A percentile compares a stretch with the other conserved stretches of the same genome.
Evolutionary conservation across 2,888 invertebrate genomes (phyloP).

Genomic region (Oxyteleia sp.): DNA sequence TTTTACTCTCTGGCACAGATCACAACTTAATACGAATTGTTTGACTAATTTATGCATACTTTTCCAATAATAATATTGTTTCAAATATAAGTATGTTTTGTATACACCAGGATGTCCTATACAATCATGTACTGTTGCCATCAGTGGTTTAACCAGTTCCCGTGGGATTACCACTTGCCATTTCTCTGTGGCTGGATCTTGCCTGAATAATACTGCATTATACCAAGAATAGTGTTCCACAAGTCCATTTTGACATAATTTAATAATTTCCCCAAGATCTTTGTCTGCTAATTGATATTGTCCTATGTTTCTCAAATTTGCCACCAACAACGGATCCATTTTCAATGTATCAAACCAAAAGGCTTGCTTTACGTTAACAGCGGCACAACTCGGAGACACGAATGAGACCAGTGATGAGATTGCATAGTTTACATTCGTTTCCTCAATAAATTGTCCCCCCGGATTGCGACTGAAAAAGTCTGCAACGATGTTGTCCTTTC

Average conservation of each 20-base stretch:
- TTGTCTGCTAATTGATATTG: no score
- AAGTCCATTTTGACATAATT: no score
- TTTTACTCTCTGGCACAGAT: conserved; percentile 39
- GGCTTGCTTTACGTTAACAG: background rate
- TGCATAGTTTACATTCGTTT: background rate
- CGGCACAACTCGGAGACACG: background rate
- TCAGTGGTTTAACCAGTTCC: background rate
- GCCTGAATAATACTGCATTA: no score
- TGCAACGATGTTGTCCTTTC: background rate
- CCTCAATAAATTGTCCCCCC: background rate
- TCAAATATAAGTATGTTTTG: conserved; percentile 10
- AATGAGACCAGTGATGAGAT: background rate
- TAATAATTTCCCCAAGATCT: no score
- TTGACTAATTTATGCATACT: background rate
- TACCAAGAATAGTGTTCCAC: no score
- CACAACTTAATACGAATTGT: conserved; percentile 14
- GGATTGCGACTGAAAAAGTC: conserved; percentile 4
- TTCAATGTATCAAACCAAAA: no score
- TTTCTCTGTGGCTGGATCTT: background rate
- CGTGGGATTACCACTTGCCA: background rate
- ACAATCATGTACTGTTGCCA: background rate
- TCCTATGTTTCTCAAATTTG: no score
- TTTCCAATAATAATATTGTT: conserved; percentile 3
- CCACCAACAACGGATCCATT: no score
- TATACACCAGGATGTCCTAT: conserved; percentile 16